Conservation (phyloP, 1,140 invertebrate genomes). For the Anoplolepis gracilipes region DNA sequence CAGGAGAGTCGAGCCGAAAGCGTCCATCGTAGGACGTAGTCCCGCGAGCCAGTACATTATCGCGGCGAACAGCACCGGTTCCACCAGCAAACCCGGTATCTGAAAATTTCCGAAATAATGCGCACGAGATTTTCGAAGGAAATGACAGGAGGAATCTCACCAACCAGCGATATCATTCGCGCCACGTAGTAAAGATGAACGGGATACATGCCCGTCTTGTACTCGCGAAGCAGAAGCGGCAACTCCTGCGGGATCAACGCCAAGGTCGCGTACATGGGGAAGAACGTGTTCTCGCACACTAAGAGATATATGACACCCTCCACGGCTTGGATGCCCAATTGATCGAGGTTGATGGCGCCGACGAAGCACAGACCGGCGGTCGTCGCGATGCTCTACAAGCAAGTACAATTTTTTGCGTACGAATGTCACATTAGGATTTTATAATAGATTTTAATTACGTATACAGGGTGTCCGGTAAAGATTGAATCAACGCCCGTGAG, state of each 20-base stretch:
- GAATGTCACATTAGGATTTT: no score
- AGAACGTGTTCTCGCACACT: constrained; percentile 95
- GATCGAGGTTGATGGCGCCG: constrained; percentile 89
- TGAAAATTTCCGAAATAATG: constrained; percentile 80
- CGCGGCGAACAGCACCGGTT: constrained; percentile 91
- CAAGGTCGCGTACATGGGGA: constrained; percentile 94
- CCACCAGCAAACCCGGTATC: constrained; percentile 92
- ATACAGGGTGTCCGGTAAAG: no score
- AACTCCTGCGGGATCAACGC: constrained; percentile 92
- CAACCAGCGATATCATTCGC: constrained; percentile 92
- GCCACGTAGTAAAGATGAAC: constrained; percentile 91
- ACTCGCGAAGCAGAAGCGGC: constrained; percentile 92
- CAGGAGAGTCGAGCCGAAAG: constrained; percentile 90
- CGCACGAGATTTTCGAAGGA: neutral
- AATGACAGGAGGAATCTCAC: constrained; percentile 85
- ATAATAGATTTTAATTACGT: no score
- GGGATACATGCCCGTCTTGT: constrained; percentile 91
- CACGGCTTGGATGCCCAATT: constrained; percentile 92
- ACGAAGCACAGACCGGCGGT: constrained; percentile 93
- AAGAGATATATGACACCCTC: constrained; percentile 94
- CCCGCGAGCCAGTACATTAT: constrained; percentile 93
- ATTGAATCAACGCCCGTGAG: no score
- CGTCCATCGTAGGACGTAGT: constrained; percentile 88
- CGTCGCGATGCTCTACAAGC: constrained; percentile 89
- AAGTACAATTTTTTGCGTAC: no score